These are phyloP conservation scores for Thymelicus sylvestris DNA, from an alignment of 2,888 invertebrate species.

Conservation along the genomic window DNA sequence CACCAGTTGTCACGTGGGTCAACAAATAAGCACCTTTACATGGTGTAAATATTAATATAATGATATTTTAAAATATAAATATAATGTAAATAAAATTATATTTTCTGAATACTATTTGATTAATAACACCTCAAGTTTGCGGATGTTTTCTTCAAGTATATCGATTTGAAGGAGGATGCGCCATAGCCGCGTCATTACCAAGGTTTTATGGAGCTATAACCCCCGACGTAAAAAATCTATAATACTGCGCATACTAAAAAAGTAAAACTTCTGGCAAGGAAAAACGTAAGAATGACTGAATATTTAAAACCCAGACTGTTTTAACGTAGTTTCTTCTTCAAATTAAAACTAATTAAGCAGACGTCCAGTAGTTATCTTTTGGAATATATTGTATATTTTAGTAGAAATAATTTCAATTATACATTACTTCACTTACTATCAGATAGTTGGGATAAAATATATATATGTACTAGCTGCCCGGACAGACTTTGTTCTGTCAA, in stretches of 20 bases:
- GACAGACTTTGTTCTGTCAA: too few relatives aligned
- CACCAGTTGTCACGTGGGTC: not conserved
- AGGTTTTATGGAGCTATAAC: constrained; percentile 18
- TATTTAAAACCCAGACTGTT: too few relatives aligned
- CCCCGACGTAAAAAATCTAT: constrained; percentile 8
- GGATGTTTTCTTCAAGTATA: constrained; percentile 1
- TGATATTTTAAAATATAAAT: too few relatives aligned
- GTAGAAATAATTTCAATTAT: too few relatives aligned
- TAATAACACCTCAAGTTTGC: not conserved
- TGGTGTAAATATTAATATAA: too few relatives aligned
- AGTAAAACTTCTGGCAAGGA: not conserved
- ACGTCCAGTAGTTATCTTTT: too few relatives aligned
- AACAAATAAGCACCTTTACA: not conserved
- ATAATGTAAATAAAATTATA: not conserved
- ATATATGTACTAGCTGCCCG: too few relatives aligned
- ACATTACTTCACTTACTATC: too few relatives aligned
- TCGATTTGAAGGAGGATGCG: constrained; percentile 17
- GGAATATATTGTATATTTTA: too few relatives aligned
- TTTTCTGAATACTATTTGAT: not conserved
- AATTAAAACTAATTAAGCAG: too few relatives aligned
- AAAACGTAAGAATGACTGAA: not conserved
- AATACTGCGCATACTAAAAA: constrained; percentile 15
- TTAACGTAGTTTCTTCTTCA: too few relatives aligned
- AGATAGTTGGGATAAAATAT: too few relatives aligned
- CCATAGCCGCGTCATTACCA: constrained; percentile 4